Base-by-base conservation (phyloP, 2,888 invertebrate species). In the Lottia gigantea region DNA sequence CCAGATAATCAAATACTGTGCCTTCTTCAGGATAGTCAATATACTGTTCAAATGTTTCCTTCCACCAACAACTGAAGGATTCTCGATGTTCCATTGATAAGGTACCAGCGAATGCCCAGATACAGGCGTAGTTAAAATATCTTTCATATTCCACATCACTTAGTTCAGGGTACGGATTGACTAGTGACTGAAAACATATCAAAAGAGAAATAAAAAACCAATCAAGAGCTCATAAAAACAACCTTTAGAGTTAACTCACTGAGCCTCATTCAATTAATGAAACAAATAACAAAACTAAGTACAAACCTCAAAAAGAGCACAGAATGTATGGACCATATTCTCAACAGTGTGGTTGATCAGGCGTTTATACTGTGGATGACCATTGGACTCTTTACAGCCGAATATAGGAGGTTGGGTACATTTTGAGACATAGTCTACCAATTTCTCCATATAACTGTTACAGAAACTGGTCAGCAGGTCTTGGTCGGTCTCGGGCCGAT, bases 21-120 rank as follows among this genome's bases (percentile, higher is more conserved):
- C 84, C 87, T 19, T 83, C 83, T n/a, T 77, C 79, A 26, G 87
- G 87, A 71, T 81, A 86, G 67, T 82, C 82, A 25, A 85, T 79
- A 71, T 84, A 79, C 47, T 83, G 78, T 31, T 82, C 81, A 76
- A 87, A 88, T 70, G 79, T 78, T 47, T 83, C 77, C 66, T 80
- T 80, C 88, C 88, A 88, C 87, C 87, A 88, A 62, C 76, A 70
- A 72, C 84, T 85, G 81, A 88, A 87, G 0, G 80, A 74, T 67
- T 86, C 85, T 14, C 85, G 74, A 73, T 81, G 64, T 25, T 85
- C 78, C 0, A 74, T 72, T 4, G 79, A 82, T 68, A 88, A 76
- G 15, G 87, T 86, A 23, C 87, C 88, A 47, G 81, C 87, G 76
- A 88, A 87, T 7, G 87, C 79, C 88, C 88, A 88, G 61, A 88